These are phyloP conservation scores for Augochlorella aurata DNA, from an alignment of 2,888 invertebrate genomes.

Conservation along the genomic window DNA sequence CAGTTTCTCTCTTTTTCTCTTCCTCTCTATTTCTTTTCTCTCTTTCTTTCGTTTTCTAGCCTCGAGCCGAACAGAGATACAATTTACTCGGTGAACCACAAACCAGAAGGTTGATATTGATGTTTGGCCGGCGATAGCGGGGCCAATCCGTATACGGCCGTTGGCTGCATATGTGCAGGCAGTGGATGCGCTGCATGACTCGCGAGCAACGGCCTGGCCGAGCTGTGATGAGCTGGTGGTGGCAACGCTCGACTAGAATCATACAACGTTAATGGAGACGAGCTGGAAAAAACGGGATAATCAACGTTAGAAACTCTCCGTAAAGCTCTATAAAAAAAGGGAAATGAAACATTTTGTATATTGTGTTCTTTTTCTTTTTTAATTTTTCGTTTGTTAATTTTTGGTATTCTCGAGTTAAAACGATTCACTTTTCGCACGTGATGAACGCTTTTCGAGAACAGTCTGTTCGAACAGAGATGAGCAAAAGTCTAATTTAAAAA, in stretches of 20 bases:
- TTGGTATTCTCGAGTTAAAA: neutral
- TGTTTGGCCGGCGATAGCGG: constrained; percentile 88
- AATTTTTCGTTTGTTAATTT: neutral
- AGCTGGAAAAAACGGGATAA: constrained; percentile 79
- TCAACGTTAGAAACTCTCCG: constrained; percentile 72
- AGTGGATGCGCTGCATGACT: constrained; percentile 89
- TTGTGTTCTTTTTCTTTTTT: neutral
- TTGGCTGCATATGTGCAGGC: constrained; percentile 91
- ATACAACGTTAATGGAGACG: constrained; percentile 81
- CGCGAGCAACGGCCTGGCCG: constrained; percentile 86
- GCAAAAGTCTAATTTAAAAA: neutral
- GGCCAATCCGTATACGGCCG: constrained; percentile 86
- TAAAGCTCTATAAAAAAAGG: constrained; percentile 61
- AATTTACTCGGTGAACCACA: constrained; percentile 90
- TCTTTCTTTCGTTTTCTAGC: neutral
- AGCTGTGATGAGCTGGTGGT: constrained; percentile 92
- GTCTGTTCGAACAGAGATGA: neutral
- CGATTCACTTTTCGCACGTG: neutral
- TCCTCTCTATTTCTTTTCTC: neutral
- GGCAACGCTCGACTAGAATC: constrained; percentile 86
- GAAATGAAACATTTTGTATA: constrained; percentile 48
- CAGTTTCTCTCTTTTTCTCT: neutral
- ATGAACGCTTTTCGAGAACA: neutral
- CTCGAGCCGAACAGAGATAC: constrained; percentile 31
- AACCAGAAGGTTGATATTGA: constrained; percentile 87